A percentile compares a stretch with the other conserved stretches of the same genome.
phyloP scores from a whole-genome alignment of 2,113 vertebrate genomes.

The Mus spicilegus region DNA sequence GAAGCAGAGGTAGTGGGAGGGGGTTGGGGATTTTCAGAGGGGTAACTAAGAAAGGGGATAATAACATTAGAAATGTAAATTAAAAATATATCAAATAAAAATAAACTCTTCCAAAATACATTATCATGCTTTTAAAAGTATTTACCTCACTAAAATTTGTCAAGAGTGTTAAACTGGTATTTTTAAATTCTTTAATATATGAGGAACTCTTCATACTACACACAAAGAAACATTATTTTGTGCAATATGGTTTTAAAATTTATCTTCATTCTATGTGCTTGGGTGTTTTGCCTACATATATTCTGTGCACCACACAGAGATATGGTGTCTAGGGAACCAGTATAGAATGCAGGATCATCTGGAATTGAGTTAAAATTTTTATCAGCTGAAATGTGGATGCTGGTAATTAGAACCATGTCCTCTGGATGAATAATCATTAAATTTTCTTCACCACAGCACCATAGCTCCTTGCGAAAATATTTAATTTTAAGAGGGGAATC shows the following conservation, averaged over 20 bases:
- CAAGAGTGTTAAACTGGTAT: slow-evolving; percentile 30
- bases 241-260: neutral
- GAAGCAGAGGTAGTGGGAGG: too few relatives aligned
- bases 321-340: neutral
- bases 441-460: neutral
- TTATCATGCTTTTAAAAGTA: slow-evolving; percentile 9
- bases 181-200: slow-evolving; percentile 14
- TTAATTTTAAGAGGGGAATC: slow-evolving; percentile 3
- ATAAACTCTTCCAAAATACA: slow-evolving; percentile 62
- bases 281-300: neutral
- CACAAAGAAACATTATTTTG: slow-evolving; percentile 38
- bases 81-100: too few relatives aligned
- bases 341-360: neutral
- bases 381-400: neutral
- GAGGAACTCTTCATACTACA: slow-evolving; percentile 12
- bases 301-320: neutral
- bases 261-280: neutral
- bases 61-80: too few relatives aligned
- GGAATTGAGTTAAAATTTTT: neutral
- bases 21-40: too few relatives aligned
- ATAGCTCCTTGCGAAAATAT: neutral
- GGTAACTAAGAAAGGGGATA: too few relatives aligned
- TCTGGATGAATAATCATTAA: neutral
- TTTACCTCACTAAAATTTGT: slow-evolving; percentile 4
- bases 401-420: neutral